Conservation (phyloP, 2,113 vertebrate species). For the Thalassoma bifasciatum region DNA sequence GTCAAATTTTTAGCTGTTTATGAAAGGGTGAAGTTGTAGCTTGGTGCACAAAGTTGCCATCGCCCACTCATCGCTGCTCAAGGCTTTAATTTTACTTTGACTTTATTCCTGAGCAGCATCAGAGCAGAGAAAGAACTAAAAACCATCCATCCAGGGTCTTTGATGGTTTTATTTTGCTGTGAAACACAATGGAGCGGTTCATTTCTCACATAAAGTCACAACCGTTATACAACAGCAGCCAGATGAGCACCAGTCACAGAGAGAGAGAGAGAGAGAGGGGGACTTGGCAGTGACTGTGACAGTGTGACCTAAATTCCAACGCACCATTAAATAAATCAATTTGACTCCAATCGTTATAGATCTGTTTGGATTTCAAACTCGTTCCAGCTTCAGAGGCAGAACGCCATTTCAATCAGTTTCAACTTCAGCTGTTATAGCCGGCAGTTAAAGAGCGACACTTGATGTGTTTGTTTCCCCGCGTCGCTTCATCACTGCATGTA, state of each 20-base stretch:
- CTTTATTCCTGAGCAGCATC: too few relatives aligned
- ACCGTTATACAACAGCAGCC: background rate
- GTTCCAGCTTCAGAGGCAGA: background rate
- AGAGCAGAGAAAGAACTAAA: background rate
- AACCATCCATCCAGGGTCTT: background rate
- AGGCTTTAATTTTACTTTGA: too few relatives aligned
- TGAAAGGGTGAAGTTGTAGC: too few relatives aligned
- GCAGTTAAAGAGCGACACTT: too few relatives aligned
- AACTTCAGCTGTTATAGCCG: background rate
- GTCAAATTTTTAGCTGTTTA: too few relatives aligned
- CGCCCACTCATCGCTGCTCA: too few relatives aligned
- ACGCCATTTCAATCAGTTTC: background rate
- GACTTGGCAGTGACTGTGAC: background rate
- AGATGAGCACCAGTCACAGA: background rate
- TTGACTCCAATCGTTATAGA: background rate
- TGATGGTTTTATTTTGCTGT: background rate
- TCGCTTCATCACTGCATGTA: too few relatives aligned
- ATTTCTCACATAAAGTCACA: background rate
- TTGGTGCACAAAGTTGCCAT: too few relatives aligned
- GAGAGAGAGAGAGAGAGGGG: too few relatives aligned
- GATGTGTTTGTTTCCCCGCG: too few relatives aligned
- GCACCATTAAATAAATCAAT: conserved; percentile 12
- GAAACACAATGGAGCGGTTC: background rate
- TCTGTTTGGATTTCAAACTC: background rate
- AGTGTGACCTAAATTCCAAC: conserved; percentile 2